Evolutionary conservation across 2,113 vertebrate genomes (phyloP), one percentile per base, ranked within the genome.

Genomic region (Takifugu flavidus): DNA sequence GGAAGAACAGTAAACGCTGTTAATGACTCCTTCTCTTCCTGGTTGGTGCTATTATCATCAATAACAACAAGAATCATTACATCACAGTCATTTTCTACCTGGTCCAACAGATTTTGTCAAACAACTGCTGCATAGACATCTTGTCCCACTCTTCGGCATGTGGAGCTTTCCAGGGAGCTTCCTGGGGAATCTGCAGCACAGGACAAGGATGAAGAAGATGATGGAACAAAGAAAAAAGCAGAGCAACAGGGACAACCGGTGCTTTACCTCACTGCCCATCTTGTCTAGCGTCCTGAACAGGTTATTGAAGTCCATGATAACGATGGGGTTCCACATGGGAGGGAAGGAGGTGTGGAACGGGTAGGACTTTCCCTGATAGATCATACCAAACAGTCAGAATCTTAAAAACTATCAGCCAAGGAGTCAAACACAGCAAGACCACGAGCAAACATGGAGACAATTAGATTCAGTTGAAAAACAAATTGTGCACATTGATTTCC

Each of bases 71-170:
- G 4, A 4, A 6, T 20, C 20, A 20, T 25, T 25, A 4, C 20
- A 20, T 6, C 20, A 8, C 3, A 25, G 13, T 13, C 3, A 14
- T 39, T 0, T 20, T 1, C 15, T 61, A 99, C 97, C 91, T 91
- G 64, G 97, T 98, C 96, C 96, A 99, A 89, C 95, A 98, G 70
- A 90, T 70, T 42, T 93, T 94, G 51, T 98, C 89, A 63, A 99
- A 83, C 1, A 99, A 86, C 57, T 98, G 79, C 80, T 92, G 88
- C 95, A 99, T 98, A 62, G 92, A 94, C 91, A 98, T 96, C 80
- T 91, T 91, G 83, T 99, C 97, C 96, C 96, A 99, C 70, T 98
- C 92, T 71, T 95, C 94, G 2, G 97, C 97, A 76, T 74, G 94
- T 10, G 95, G 95, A 14, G 96, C 96, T 44, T 89, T 94, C 97